These are phyloP conservation scores for Diarsia rubi DNA, from an alignment of 2,888 invertebrate genomes.

Conservation along the genomic window DNA sequence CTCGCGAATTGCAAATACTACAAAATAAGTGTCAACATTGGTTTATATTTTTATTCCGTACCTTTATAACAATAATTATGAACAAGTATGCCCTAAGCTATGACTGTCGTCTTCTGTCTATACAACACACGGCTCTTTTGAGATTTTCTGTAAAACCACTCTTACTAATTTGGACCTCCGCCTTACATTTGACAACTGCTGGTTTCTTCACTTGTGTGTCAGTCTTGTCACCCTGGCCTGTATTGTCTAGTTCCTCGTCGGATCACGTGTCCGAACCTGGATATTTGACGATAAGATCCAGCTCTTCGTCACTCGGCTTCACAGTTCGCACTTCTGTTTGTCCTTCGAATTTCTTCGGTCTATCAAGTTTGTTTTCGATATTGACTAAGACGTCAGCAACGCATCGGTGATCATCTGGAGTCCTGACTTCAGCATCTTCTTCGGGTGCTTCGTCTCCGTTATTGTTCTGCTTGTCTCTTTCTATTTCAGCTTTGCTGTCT, in stretches of 20 bases:
- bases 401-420: slow-evolving; percentile 82
- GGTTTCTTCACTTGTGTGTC: slow-evolving; percentile 75
- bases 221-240: slow-evolving; percentile 81
- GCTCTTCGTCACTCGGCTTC: slow-evolving; percentile 85
- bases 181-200: slow-evolving; percentile 76
- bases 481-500: slow-evolving; percentile 81
- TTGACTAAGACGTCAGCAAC: slow-evolving; percentile 87
- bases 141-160: slow-evolving; percentile 87
- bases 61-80: slow-evolving; percentile 43
- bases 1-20: slow-evolving; percentile 45
- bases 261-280: slow-evolving; percentile 90
- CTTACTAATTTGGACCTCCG: slow-evolving; percentile 82
- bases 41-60: slow-evolving; percentile 51
- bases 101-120: slow-evolving; percentile 86
- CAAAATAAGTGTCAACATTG: slow-evolving; percentile 48
- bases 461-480: slow-evolving; percentile 83
- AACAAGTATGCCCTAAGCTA: slow-evolving; percentile 70
- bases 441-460: slow-evolving; percentile 76
- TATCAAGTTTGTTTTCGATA: slow-evolving; percentile 86
- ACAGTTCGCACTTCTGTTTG: slow-evolving; percentile 81
- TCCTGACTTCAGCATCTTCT: slow-evolving; percentile 79
- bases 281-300: slow-evolving; percentile 88
- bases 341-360: slow-evolving; percentile 84
- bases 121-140: slow-evolving; percentile 87
- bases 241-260: slow-evolving; percentile 81